phyloP scores from a whole-genome alignment of 92 coral and sea anemone genomes.

The Phymanthus crucifer region DNA sequence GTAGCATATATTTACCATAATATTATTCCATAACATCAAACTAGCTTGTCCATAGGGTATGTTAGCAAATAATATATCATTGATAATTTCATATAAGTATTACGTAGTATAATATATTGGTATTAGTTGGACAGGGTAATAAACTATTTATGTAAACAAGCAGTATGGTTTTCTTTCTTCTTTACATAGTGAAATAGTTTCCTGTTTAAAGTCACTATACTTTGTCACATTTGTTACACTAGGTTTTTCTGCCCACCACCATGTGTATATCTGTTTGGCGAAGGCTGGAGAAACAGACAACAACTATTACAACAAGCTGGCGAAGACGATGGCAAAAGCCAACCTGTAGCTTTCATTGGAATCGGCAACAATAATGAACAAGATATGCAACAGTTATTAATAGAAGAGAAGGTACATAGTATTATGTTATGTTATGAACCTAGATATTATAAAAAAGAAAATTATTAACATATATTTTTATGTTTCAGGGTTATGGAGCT shows the following conservation, averaged over 20 bases:
- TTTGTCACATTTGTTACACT: not conserved
- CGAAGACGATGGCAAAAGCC: slow-evolving; percentile 78
- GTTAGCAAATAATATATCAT: too few species aligned
- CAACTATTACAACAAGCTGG: slow-evolving; percentile 57
- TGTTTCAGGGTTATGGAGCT: slow-evolving; percentile 91
- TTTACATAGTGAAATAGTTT: not conserved
- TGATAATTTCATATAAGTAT: not conserved
- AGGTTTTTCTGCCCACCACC: slow-evolving; percentile 99
- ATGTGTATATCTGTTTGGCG: slow-evolving; percentile 91
- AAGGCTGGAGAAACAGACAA: slow-evolving; percentile 92
- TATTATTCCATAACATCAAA: too few species aligned
- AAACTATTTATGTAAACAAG: not conserved
- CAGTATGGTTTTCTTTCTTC: not conserved
- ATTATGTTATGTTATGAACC: too few species aligned
- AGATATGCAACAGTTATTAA: slow-evolving; percentile 91
- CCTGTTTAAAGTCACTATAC: not conserved
- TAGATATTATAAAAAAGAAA: not conserved
- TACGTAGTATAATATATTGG: not conserved
- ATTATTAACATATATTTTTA: not conserved
- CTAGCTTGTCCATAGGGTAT: too few species aligned
- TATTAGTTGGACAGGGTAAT: not conserved
- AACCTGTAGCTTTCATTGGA: slow-evolving; percentile 94
- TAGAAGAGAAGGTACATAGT: slow-evolving; percentile 96
- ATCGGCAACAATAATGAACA: slow-evolving; percentile 93
- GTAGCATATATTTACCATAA: too few species aligned